Base-by-base conservation (phyloP, 2,888 invertebrate species). In the Liposcelis brunnea region DNA sequence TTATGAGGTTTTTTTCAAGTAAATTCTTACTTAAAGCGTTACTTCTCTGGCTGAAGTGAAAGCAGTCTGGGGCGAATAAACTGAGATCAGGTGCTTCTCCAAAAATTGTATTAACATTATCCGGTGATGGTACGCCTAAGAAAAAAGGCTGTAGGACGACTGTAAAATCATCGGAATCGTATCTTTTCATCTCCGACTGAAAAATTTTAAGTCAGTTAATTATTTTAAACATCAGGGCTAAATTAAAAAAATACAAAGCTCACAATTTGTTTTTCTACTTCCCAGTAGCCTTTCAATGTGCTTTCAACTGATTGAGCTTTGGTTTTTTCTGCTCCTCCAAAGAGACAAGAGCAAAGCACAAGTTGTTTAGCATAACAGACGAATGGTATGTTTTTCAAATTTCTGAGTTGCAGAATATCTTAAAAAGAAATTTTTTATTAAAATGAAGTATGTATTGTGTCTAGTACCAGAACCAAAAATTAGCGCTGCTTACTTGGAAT, bases 61-160 rank as follows among this genome's bases (percentile, higher is more conserved):
- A 52, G 42, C 51, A 52, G 47, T 52, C 52, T 5, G 49, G 49
- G 6, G 52, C 48, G 44, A 51, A 48, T 31, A 44, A 47, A 18
- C 45, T 44, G 37, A 51, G 46, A 42, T 51, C 50, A 12, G 50
- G 46, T 6, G 47, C 48, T 18, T 45, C 48, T 6, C 49, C 49
- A 31, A 49, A 48, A 31, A 44, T 34, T 2, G 48, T 48, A 18
- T 35, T 45, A 1, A 48, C 44, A 12, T 36, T 42, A 10, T 42
- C 38, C 3, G 52, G 52, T 8, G 43, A 34, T 21, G 43, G 16
- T 8, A 50, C 43, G 19, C 49, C 49, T 11, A 45, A n/a, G 43
- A 51, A 48, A 48, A 51, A 52, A 2, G 52, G 51, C 43, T 52
- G 52, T 14, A 50, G 49, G 1, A 51, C 51, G n/a, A 51, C 52